Evolutionary conservation across 1,140 invertebrate species (phyloP), one percentile per base, ranked within the genome.

Genomic region (Conus ventricosus): DNA sequence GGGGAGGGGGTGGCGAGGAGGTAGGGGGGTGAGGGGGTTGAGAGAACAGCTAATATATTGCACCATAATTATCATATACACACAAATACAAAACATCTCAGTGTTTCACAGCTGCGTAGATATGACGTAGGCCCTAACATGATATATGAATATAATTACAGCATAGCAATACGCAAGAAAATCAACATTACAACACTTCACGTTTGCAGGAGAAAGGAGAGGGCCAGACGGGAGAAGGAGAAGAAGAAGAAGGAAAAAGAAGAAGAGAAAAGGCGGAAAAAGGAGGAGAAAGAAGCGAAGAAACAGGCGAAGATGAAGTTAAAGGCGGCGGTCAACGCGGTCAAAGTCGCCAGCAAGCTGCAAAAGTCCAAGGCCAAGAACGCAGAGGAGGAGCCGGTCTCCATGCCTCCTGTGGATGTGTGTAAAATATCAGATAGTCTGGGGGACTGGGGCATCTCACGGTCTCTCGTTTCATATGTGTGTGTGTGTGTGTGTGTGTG

Each of bases 271-370:
- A n/a, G 55, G 60, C 53, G 67, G 27, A 85, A 85, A 51, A 85
- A 85, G 84, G 67, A 85, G 60, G 67, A 85, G 60, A 85, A 85
- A 60, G 67, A 85, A 75, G 67, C 57, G 23, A 85, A 85, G 84
- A 85, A 85, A 60, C 13, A 2, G 60, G 39, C 39, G n/a, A 85
- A 85, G 60, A n/a, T 5, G 20, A 67, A 60, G 20, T 39, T 39
- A 0, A 85, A 85, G 60, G 53, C 39, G 5, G 53, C 81, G 20
- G 54, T 23, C 81, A 55, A 63, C 51, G 81, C 81, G 6, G 39
- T 83, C 81, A 55, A 63, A 25, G 60, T 51, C 0, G 51, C 67
- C 13, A 25, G 11, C 51, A 85, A 63, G 11, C 84, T 75, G 57
- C 13, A 60, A 5, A 39, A n/a, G n/a, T 4, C 60, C 39, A 27